Base-by-base conservation (phyloP, 1,140 invertebrate genomes). In the Panagrolaimus sp. region DNA sequence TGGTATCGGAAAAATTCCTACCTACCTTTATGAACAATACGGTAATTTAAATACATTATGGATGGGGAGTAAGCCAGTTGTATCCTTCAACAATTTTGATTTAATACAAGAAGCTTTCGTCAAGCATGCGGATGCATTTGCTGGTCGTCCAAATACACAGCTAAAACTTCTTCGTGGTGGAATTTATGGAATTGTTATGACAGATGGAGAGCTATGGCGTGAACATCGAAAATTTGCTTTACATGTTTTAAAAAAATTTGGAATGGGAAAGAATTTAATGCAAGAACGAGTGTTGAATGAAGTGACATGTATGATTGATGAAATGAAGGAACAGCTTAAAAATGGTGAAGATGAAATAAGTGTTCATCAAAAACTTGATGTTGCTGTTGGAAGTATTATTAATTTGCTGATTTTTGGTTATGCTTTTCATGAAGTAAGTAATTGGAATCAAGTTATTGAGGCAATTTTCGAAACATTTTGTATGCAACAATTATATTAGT, bases 221-320 rank as follows among this genome's bases (percentile, higher is more conserved):
- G 48, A 63, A 13, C 72, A 74, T 9, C 67, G 72, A 16, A 57
- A 57, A 61, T 73, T 73, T 67, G 44, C 64, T 20, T n/a, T 73
- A 25, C 38, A 71, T 27, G 51, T 63, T 20, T 65, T 73, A 31
- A 42, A 46, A 27, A 43, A 68, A 16, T 73, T 73, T 31, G 72
- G 72, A 23, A 47, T 73, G n/a, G 72, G 72, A 5, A 72, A 67
- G 20, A 70, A 70, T 47, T 42, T 74, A 27, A 73, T 73, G 72
- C 27, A 73, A 69, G 67, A 74, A 38, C 46, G 71, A 5, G 27
- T 57, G 4, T 11, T 25, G 5, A 20, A 25, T 16, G 51, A 57
- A 57, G 9, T 57, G 13, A 27, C 20, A 11, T 57, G 27, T 13
- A 20, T 57, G 3, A 27, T 57, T 27, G 51, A 57, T 20, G 51